These are phyloP conservation scores for Odontophorus gujanensis DNA, from an alignment of 2,113 vertebrate genomes.

Conservation along the genomic window DNA sequence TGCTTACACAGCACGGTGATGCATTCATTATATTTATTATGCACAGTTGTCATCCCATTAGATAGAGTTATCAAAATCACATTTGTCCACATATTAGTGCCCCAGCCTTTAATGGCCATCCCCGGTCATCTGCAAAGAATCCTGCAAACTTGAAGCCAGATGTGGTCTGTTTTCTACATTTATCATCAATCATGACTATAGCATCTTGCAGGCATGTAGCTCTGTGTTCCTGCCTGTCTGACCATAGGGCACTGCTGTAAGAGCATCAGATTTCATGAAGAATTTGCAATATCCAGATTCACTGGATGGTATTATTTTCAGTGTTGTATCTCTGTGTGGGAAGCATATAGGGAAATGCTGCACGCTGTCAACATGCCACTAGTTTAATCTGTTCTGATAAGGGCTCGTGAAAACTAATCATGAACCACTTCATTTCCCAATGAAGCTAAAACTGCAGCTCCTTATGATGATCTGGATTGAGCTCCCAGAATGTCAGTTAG, in stretches of 20 bases:
- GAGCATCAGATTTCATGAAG: slow-evolving; percentile 53
- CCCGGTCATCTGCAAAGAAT: slow-evolving; percentile 37
- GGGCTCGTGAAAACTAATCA: background rate
- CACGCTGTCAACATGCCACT: background rate
- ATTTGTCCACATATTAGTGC: background rate
- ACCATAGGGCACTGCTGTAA: background rate
- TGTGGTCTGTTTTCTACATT: slow-evolving; percentile 49
- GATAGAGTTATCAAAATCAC: slow-evolving; percentile 46
- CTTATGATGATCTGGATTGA: background rate
- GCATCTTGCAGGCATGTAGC: background rate
- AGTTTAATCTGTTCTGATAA: slow-evolving; percentile 2
- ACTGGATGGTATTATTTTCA: slow-evolving; percentile 10
- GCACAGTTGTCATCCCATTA: background rate
- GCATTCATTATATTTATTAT: background rate
- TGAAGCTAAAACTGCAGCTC: slow-evolving; percentile 11
- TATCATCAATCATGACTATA: background rate
- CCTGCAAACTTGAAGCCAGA: slow-evolving; percentile 34
- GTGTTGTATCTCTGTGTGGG: background rate
- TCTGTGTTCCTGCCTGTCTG: background rate
- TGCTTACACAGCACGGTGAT: background rate
- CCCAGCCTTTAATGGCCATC: background rate
- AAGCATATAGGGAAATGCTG: background rate
- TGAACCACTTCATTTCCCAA: background rate
- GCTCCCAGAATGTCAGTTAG: background rate
- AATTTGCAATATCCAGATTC: slow-evolving; percentile 33